Evolutionary conservation across 2,888 invertebrate genomes (phyloP).

Genomic region (Lithophane semibrunnea): DNA sequence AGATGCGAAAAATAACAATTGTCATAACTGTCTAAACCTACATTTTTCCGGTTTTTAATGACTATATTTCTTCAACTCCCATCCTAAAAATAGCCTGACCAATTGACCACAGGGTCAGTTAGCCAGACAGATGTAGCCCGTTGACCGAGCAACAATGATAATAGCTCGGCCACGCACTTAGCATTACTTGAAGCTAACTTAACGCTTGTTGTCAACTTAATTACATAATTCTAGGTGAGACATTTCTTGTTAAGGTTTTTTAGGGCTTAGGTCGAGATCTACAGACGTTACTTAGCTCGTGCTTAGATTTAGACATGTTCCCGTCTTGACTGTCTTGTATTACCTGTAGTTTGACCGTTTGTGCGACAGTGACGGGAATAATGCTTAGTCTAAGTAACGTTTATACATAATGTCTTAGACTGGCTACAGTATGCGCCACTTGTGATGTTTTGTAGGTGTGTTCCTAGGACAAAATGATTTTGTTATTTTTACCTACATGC

Average conservation of each 20-base stretch:
- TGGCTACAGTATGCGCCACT: neutral
- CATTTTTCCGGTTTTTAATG: neutral
- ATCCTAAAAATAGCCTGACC: conserved; percentile 32
- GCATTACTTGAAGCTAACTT: conserved; percentile 36
- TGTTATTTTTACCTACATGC: no score
- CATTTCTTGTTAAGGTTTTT: conserved; percentile 23
- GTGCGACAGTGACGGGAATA: neutral
- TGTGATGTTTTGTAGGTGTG: neutral
- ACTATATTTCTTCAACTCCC: conserved; percentile 2
- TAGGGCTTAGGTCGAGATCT: neutral
- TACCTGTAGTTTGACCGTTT: neutral
- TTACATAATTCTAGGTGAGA: conserved; percentile 52
- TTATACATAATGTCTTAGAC: neutral
- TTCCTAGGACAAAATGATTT: neutral
- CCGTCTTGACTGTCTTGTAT: neutral
- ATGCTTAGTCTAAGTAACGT: neutral
- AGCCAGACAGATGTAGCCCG: conserved; percentile 40
- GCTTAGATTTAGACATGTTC: no score
- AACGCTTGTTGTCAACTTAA: conserved; percentile 56
- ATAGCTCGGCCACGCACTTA: conserved; percentile 38
- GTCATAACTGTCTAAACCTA: neutral
- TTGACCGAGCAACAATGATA: conserved; percentile 57
- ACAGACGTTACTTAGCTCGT: neutral
- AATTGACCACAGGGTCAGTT: conserved; percentile 33
- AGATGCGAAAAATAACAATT: neutral